Conservation (phyloP, 2,113 vertebrate genomes). For the Eonycteris spelaea region DNA sequence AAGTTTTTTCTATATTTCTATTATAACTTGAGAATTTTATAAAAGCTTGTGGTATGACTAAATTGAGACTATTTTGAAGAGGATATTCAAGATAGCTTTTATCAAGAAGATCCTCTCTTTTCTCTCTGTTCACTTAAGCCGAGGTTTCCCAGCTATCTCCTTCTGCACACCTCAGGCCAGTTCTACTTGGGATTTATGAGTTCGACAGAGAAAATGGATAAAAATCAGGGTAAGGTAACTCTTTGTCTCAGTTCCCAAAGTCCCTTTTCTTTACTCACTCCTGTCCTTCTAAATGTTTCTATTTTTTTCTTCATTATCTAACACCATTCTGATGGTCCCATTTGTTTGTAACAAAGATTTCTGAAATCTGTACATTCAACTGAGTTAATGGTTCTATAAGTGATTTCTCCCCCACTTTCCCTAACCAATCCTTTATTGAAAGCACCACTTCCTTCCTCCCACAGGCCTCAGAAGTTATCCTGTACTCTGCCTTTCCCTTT, state of each 20-base stretch:
- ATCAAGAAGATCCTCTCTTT: not conserved
- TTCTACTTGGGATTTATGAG: not conserved
- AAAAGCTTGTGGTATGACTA: not conserved
- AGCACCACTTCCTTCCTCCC: not conserved
- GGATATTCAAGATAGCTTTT: not conserved
- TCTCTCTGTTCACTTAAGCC: not conserved
- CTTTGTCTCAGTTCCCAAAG: not conserved
- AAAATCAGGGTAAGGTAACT: not conserved
- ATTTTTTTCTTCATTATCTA: not conserved
- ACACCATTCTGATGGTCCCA: not conserved
- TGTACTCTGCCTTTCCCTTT: not conserved
- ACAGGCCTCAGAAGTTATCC: not conserved
- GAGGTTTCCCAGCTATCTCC: not conserved
- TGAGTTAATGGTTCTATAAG: not conserved
- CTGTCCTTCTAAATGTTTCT: not conserved
- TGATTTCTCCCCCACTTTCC: not conserved
- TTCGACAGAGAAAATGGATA: slow-evolving; percentile 18
- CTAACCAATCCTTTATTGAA: not conserved
- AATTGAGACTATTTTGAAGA: not conserved
- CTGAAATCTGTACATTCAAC: not conserved
- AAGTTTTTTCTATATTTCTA: not conserved
- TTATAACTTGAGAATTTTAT: slow-evolving; percentile 22
- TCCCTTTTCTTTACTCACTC: not conserved
- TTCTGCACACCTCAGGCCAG: not conserved
- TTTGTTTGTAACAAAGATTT: not conserved